Conservation (phyloP, 2,888 invertebrate genomes). For the Chrysodeixis includens region DNA sequence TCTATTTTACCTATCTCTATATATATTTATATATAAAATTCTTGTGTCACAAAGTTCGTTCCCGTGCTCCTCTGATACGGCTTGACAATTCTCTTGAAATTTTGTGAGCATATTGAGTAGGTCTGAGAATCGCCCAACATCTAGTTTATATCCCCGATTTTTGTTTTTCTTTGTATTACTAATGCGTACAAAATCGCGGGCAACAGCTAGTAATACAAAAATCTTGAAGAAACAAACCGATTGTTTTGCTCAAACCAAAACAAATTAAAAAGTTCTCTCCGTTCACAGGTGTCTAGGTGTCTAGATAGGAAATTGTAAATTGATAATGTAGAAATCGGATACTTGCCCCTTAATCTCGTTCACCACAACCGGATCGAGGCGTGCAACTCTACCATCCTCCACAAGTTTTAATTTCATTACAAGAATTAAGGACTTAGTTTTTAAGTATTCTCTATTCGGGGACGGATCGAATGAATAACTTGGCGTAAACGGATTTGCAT, state of each 20-base stretch:
- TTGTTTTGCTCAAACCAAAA: conserved; percentile 37
- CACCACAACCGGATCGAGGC: conserved; percentile 54
- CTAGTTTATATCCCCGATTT: no score
- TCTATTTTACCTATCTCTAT: no score
- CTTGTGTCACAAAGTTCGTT: no score
- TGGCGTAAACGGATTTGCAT: conserved; percentile 70
- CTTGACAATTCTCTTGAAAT: no score
- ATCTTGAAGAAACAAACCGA: conserved; percentile 20
- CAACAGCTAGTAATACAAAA: background rate
- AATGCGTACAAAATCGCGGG: no score
- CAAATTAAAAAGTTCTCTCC: conserved; percentile 47
- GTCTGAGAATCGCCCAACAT: no score
- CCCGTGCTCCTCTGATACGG: no score
- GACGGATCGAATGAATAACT: conserved; percentile 68
- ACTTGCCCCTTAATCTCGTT: conserved; percentile 59
- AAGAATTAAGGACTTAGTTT: conserved; percentile 69
- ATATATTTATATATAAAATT: no score
- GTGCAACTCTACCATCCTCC: conserved; percentile 66
- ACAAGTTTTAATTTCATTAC: conserved; percentile 79
- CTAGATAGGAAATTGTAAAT: conserved; percentile 67
- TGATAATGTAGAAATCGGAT: conserved; percentile 72
- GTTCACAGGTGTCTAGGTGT: conserved; percentile 56
- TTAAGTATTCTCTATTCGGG: conserved; percentile 67
- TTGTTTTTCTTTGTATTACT: no score
- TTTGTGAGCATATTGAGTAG: no score